Evolutionary conservation across 1,140 invertebrate genomes (phyloP).

Genomic region (Drosophila equinoxialis): DNA sequence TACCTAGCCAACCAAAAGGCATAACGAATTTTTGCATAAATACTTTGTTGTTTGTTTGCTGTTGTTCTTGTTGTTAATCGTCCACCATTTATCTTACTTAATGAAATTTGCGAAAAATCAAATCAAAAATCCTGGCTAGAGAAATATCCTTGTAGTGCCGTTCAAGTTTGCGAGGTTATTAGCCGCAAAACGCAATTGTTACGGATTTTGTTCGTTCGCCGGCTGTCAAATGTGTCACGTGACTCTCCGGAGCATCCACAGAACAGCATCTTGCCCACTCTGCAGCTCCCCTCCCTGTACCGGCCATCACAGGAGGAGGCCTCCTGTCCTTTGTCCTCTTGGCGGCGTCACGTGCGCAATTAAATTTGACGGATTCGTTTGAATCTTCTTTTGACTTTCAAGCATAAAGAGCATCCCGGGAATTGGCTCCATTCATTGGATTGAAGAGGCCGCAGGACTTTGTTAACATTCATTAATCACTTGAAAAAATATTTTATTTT

Average conservation of each 20-base stretch:
- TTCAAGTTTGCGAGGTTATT: conserved; percentile 41
- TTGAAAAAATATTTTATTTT: neutral
- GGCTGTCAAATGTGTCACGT: conserved; percentile 50
- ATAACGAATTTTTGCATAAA: conserved; percentile 81
- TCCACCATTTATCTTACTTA: conserved; percentile 82
- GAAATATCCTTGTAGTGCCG: too few species aligned
- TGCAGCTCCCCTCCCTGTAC: conserved; percentile 36
- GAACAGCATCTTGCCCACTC: neutral
- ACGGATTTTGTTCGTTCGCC: conserved; percentile 26
- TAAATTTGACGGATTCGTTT: conserved; percentile 72
- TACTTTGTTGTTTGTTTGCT: conserved; percentile 32
- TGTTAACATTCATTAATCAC: conserved; percentile 59
- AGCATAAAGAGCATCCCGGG: conserved; percentile 57
- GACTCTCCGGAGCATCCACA: conserved; percentile 21
- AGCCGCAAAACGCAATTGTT: conserved; percentile 51
- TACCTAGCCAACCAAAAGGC: conserved; percentile 28
- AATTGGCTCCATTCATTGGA: conserved; percentile 36
- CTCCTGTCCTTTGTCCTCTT: neutral
- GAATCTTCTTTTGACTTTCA: conserved; percentile 30
- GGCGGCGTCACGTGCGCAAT: conserved; percentile 74
- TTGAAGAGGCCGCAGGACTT: conserved; percentile 3
- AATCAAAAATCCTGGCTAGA: conserved; percentile 29
- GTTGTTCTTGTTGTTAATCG: conserved; percentile 67
- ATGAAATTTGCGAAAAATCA: conserved; percentile 80
- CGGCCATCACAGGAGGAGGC: conserved; percentile 7